phyloP scores from a whole-genome alignment of 1,140 invertebrate genomes.

The Campoletis sonorensis region DNA sequence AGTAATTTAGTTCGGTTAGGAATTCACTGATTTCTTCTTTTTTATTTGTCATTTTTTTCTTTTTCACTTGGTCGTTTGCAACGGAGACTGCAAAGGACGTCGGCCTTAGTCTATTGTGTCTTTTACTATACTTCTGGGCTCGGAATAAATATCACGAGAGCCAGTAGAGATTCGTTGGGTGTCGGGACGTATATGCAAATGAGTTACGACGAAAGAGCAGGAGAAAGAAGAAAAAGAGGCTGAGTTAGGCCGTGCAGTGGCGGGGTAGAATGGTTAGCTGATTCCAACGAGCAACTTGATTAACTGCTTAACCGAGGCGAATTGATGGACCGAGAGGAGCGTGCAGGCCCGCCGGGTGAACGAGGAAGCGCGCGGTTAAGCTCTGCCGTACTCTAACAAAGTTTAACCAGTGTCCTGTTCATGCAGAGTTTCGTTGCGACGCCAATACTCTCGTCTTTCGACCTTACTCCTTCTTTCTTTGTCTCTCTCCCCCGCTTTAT shows the following conservation, averaged over 20 bases:
- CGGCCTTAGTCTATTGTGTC: too few relatives aligned
- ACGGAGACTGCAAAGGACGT: too few relatives aligned
- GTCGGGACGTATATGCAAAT: conserved; percentile 46
- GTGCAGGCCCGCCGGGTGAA: conserved; percentile 1
- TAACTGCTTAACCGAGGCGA: conserved; percentile 53
- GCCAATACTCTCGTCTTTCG: neutral
- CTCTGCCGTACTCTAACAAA: conserved; percentile 36
- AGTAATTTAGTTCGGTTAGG: too few relatives aligned
- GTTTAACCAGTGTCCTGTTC: conserved; percentile 46
- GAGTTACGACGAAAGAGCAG: conserved; percentile 41
- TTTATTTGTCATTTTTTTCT: too few relatives aligned
- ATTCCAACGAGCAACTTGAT: conserved; percentile 41
- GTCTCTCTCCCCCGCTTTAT: neutral
- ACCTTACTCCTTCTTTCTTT: neutral
- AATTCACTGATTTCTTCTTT: too few relatives aligned
- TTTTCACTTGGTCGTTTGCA: too few relatives aligned
- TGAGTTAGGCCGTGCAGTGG: conserved; percentile 33
- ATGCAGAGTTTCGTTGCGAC: conserved; percentile 37
- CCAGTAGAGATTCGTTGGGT: too few relatives aligned
- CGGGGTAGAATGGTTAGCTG: conserved; percentile 31
- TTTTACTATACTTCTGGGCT: too few relatives aligned
- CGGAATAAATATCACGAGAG: too few relatives aligned
- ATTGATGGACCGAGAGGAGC: conserved; percentile 49
- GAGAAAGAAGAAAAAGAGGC: neutral
- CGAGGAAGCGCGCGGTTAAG: conserved; percentile 44